These are phyloP conservation scores for Galaxias olidus DNA, from an alignment of 2,797 vertebrate genomes.

Conservation along the genomic window DNA sequence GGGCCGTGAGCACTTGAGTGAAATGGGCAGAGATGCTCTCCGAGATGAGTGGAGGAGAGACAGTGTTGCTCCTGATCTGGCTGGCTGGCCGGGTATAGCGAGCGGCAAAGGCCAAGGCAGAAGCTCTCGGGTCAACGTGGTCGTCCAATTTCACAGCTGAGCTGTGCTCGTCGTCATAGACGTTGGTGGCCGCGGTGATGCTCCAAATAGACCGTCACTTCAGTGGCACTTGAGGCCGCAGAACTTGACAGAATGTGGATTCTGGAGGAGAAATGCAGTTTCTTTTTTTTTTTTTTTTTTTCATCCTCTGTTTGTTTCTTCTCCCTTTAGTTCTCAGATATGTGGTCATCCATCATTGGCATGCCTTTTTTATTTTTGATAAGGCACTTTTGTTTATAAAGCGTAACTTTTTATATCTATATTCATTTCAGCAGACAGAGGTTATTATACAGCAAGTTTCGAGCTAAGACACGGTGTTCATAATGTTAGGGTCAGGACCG, in stretches of 20 bases:
- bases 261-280: conserved; percentile 31
- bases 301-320: conserved; percentile 39
- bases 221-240: conserved; percentile 61
- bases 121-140: conserved; percentile 62
- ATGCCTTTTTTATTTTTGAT: conserved; percentile 4
- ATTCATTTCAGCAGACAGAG: too few relatives aligned
- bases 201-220: conserved; percentile 52
- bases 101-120: conserved; percentile 40
- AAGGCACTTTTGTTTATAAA: too few relatives aligned
- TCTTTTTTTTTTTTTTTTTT: conserved; percentile 24
- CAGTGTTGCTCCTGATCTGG: conserved; percentile 61
- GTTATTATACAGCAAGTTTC: too few relatives aligned
- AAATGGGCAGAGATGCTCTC: conserved; percentile 63
- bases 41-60: conserved; percentile 62
- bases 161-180: conserved; percentile 48
- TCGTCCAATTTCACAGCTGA: conserved; percentile 75
- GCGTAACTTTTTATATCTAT: too few relatives aligned
- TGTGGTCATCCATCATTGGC: conserved; percentile 64
- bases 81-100: conserved; percentile 62
- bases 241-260: conserved; percentile 50
- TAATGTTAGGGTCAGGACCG: too few relatives aligned
- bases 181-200: conserved; percentile 45
- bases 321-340: conserved; percentile 26
- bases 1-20: conserved; percentile 64
- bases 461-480: too few relatives aligned